phyloP scores from a whole-genome alignment of 2,888 invertebrate genomes.

The Spodoptera picta region DNA sequence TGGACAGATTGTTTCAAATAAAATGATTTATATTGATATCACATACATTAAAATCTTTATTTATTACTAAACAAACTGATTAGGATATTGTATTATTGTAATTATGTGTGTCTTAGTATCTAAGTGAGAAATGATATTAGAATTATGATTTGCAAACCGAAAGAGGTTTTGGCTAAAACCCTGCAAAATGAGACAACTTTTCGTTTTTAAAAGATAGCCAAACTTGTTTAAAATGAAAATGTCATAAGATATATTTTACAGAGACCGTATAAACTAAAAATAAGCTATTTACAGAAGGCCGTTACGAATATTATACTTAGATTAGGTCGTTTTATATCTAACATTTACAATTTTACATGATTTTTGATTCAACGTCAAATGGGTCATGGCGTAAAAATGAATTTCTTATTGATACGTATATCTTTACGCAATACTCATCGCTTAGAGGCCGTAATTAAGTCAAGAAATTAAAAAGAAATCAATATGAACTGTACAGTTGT shows the following conservation, averaged over 20 bases:
- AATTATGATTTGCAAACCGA: constrained; percentile 29
- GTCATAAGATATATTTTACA: constrained; percentile 55
- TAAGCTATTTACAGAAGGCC: constrained; percentile 85
- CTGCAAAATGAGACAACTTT: constrained; percentile 24
- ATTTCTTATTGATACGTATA: constrained; percentile 44
- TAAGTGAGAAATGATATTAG: constrained; percentile 43
- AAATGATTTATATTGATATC: constrained; percentile 74
- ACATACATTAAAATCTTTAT: constrained; percentile 69
- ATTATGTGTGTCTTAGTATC: constrained; percentile 39
- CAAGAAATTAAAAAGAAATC: constrained; percentile 38
- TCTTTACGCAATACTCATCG: constrained; percentile 50
- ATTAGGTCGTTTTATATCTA: constrained; percentile 71
- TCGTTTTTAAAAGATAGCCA: constrained; percentile 25
- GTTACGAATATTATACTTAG: constrained; percentile 66
- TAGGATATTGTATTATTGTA: constrained; percentile 49
- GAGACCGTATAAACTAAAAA: constrained; percentile 66
- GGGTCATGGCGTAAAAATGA: constrained; percentile 52
- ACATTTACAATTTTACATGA: constrained; percentile 83
- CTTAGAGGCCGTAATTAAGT: constrained; percentile 43
- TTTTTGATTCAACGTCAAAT: constrained; percentile 62
- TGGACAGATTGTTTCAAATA: constrained; percentile 81
- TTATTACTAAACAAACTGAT: constrained; percentile 63
- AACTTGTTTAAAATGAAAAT: constrained; percentile 39
- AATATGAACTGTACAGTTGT: constrained; percentile 51
- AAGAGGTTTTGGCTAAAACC: constrained; percentile 29